Evolutionary conservation across 2,888 invertebrate genomes (phyloP).

Genomic region (Drosophila nigritarsus): DNA sequence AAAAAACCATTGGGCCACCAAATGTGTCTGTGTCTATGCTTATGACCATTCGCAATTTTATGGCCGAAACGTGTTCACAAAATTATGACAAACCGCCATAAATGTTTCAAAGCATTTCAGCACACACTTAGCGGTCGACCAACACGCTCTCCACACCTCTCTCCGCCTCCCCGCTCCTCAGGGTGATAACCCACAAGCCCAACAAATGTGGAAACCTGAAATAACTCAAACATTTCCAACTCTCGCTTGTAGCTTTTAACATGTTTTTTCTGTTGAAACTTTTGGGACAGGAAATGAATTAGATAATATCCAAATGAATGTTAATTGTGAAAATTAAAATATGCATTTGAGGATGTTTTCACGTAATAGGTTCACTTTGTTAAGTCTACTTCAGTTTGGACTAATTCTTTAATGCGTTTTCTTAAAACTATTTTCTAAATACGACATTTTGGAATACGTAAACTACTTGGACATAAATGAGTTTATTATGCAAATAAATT

Average conservation of each 20-base stretch:
- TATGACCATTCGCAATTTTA: constrained; percentile 55
- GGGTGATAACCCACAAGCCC: constrained; percentile 5
- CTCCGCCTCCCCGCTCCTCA: fast-evolving
- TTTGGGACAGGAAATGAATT: constrained; percentile 8
- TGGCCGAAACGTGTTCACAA: constrained; percentile 70
- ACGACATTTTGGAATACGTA: neutral
- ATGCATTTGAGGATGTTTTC: neutral
- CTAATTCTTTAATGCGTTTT: no score
- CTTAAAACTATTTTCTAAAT: neutral
- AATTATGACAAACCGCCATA: constrained; percentile 69
- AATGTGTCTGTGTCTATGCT: constrained; percentile 24
- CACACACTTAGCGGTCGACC: constrained; percentile 64
- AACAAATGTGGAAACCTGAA: constrained; percentile 1
- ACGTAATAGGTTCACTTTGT: constrained; percentile 3
- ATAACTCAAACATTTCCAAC: constrained; percentile 24
- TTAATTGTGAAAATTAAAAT: constrained; percentile 13
- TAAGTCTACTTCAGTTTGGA: neutral
- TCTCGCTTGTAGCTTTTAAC: neutral
- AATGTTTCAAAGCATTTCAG: constrained; percentile 68
- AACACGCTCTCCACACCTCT: constrained; percentile 14
- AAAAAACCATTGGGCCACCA: constrained; percentile 2
- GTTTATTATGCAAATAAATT: neutral
- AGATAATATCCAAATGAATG: constrained; percentile 33
- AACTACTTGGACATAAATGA: neutral
- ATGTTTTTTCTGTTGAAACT: constrained; percentile 11